Conservation (phyloP, 2,888 invertebrate genomes). For the Hoplodrina ambigua region DNA sequence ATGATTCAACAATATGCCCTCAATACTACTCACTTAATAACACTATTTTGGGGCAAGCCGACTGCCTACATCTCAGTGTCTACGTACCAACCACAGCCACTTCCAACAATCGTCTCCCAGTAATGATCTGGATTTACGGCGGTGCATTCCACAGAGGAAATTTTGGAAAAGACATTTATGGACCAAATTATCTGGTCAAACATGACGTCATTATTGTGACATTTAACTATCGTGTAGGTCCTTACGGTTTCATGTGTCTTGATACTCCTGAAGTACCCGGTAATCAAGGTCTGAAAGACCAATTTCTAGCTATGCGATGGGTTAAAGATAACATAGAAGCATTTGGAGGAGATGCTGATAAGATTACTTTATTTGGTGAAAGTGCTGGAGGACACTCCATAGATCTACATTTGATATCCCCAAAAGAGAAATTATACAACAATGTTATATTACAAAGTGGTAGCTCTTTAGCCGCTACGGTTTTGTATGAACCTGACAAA, state of each 20-base stretch:
- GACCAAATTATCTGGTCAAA: constrained; percentile 72
- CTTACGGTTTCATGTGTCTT: constrained; percentile 80
- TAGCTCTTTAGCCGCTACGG: constrained; percentile 64
- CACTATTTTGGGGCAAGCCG: constrained; percentile 64
- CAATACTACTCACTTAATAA: constrained; percentile 68
- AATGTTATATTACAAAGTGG: constrained; percentile 76
- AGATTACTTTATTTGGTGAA: constrained; percentile 74
- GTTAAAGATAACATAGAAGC: constrained; percentile 74
- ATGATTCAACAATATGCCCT: constrained; percentile 75
- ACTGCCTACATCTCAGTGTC: constrained; percentile 75
- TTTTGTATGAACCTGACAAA: constrained; percentile 65
- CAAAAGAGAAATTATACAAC: constrained; percentile 69
- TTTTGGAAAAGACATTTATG: constrained; percentile 62
- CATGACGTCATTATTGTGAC: constrained; percentile 76
- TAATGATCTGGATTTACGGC: constrained; percentile 76
- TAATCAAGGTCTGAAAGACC: constrained; percentile 80
- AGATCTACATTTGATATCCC: constrained; percentile 74
- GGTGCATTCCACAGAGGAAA: constrained; percentile 70
- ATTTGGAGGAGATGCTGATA: constrained; percentile 76
- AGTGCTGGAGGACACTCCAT: constrained; percentile 76
- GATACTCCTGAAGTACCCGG: constrained; percentile 74
- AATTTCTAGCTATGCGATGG: constrained; percentile 75
- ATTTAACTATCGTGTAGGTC: constrained; percentile 75
- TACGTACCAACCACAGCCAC: constrained; percentile 71
- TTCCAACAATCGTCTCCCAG: constrained; percentile 69